Evolutionary conservation across 2,797 vertebrate genomes (phyloP), one percentile per base, ranked within the genome.

Genomic region (Petrocephalus schoutedeni): DNA sequence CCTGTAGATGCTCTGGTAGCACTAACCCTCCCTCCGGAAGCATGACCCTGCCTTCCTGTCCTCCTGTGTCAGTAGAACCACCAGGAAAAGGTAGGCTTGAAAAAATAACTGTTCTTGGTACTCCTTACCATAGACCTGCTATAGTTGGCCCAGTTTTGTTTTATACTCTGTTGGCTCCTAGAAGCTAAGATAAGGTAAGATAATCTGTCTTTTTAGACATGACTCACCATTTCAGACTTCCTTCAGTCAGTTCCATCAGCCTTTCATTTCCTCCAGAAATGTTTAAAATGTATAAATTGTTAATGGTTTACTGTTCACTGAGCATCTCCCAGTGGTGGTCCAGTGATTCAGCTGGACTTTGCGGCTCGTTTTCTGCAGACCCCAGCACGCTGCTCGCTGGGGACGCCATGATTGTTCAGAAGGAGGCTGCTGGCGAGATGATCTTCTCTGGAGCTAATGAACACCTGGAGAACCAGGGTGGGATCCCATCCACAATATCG

Each of bases 301-400:
- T 23, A 59, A 45, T 16, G 14, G 6, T 85, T 21, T 10, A 32
- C 16, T 5, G 1, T 9, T 85, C 8, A 85, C 12, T 14, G 28
- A 41, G 21, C 12, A 21, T 85, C 3, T 56, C 21, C 10, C 5
- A 12, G 16, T 0, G 4, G 14, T 58, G 28, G 36, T 58, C 57
- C 16, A 14, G 54, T 49, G 56, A 9, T 58, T n/a, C 28, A 21
- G 1, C 84, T 58, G 41, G 45, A 21, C 49, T 54, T 54, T 54
- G 58, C 4, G 12, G 16, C 23, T 87, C 9, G 5, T 10, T 16
- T 87, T 51, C 0, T 89, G 49, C 89, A 94, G 95, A 91, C 57
- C 92, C 92, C n/a, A 93, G 91, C 3, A 92, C 92, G 0, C 74
- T 95, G 89, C 90, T 95, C 88, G 93, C 95, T 58, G 94, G 93